Evolutionary conservation across 1,140 invertebrate species (phyloP), one percentile per base, ranked within the genome.

Genomic region (Parapsyche elsis): DNA sequence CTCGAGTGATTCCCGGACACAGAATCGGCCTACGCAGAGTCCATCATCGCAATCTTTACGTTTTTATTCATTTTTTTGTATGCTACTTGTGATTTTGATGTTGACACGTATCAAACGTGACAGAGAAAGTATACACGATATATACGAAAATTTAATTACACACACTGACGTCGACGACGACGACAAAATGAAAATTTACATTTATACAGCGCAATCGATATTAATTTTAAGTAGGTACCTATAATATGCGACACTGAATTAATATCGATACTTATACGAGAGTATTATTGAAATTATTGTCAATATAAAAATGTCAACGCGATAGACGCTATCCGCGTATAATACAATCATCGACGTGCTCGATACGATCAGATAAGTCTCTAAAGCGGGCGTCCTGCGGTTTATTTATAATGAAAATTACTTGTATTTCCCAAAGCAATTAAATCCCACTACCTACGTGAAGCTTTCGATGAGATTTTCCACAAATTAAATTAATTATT

Each of bases 1-100:
- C 53, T 82, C 71, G 67, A 82, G 81, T 75, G 78, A 80, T 21
- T 67, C 24, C 64, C 64, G 64, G 64, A 67, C 64, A 67, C 64
- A 67, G 64, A 67, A 67, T 67, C 64, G 64, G 64, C 64, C 9
- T 67, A 67, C 64, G 64, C 24, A 26, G 30, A 38, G 64, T 67
- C 21, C 64, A 67, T 67, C 64, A 67, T 67, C 64, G 64, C 64
- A 67, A 67, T 67, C 12, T 67, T 26, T 24, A 26, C 21, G 24
- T 30, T 67, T n/a, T 67, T 53, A 16, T 53, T 53, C n/a, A n/a
- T n/a, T 67, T 67, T 67, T 67, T 26, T 24, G 21, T 53, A 26
- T 23, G 12, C 19, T 67, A 67, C 21, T 24, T 23, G 21, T 14
- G 7, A 30, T 67, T 67, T 67, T 10, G 23, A 26, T 26, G 64